These are phyloP conservation scores for Netelia inedita DNA, from an alignment of 2,888 invertebrate species.

Conservation along the genomic window DNA sequence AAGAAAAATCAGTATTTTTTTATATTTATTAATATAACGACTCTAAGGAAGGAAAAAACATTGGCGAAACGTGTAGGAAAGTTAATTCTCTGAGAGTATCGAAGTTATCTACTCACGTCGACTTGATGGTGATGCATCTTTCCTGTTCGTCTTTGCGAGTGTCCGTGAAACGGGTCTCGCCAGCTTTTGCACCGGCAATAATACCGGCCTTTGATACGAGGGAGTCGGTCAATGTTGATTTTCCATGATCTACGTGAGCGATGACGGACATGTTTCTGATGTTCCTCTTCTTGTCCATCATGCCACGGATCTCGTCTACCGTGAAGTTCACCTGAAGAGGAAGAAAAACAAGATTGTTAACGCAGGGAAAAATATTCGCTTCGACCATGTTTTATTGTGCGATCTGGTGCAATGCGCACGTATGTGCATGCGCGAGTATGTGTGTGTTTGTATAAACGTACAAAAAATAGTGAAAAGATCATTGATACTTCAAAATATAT, in stretches of 20 bases:
- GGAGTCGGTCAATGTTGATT: slow-evolving; percentile 99
- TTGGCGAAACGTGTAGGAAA: not conserved
- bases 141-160: slow-evolving; percentile 99
- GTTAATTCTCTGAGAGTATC: not conserved
- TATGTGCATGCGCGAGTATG: not conserved
- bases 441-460: not conserved
- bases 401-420: slow-evolving; percentile 20
- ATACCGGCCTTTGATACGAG: slow-evolving; percentile 99
- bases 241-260: slow-evolving; percentile 99
- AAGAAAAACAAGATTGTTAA: slow-evolving; percentile 41
- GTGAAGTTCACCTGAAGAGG: slow-evolving; percentile 98
- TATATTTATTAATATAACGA: not conserved
- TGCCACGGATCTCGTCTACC: slow-evolving; percentile 99
- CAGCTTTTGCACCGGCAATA: slow-evolving; percentile 99
- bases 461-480: not conserved
- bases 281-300: slow-evolving; percentile 99
- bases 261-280: slow-evolving; percentile 99
- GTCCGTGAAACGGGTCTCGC: slow-evolving; percentile 99
- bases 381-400: slow-evolving; percentile 1
- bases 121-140: slow-evolving; percentile 99
- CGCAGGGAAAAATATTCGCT: not conserved
- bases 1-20: slow-evolving; percentile 46
- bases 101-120: slow-evolving; percentile 91
- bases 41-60: too few relatives aligned
- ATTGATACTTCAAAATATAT: not conserved